Evolutionary conservation across 1,140 invertebrate genomes (phyloP).

Genomic region (Caenorhabditis remanei): DNA sequence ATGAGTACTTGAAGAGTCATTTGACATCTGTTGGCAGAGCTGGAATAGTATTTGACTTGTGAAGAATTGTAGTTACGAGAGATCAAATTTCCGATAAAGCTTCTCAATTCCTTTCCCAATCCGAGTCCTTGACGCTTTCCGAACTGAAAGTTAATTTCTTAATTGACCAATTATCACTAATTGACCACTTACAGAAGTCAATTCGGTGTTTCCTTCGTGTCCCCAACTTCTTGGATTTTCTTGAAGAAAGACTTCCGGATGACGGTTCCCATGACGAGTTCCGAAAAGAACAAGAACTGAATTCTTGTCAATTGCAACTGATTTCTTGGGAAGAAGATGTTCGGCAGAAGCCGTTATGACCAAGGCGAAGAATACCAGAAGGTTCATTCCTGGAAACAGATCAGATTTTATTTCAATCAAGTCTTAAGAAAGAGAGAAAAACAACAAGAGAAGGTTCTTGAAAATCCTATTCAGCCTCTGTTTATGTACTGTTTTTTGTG

Average conservation of each 20-base stretch:
- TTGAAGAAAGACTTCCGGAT: constrained; percentile 68
- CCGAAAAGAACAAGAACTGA: constrained; percentile 63
- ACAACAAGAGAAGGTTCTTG: too few species aligned
- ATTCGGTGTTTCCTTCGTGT: constrained; percentile 65
- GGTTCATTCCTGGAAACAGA: constrained; percentile 13
- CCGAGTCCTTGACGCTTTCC: constrained; percentile 68
- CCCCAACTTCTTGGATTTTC: constrained; percentile 65
- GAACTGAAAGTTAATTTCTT: constrained; percentile 34
- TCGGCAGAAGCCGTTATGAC: background rate
- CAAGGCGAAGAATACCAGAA: constrained; percentile 30
- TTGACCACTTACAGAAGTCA: constrained; percentile 66
- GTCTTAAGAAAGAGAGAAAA: too few species aligned
- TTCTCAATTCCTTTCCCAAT: constrained; percentile 65
- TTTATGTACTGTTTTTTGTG: constrained; percentile 46
- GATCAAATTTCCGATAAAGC: constrained; percentile 63
- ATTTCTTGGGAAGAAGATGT: constrained; percentile 40
- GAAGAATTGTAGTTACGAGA: constrained; percentile 63
- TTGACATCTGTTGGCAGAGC: constrained; percentile 67
- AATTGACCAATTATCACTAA: background rate
- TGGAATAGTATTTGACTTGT: constrained; percentile 66
- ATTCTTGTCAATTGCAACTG: constrained; percentile 57
- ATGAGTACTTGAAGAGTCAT: constrained; percentile 70
- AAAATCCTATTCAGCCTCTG: background rate
- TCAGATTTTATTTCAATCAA: background rate
- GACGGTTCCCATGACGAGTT: constrained; percentile 67